These are phyloP conservation scores for Brachionus paranguensis DNA, from an alignment of 1,140 invertebrate species.

Conservation along the genomic window DNA sequence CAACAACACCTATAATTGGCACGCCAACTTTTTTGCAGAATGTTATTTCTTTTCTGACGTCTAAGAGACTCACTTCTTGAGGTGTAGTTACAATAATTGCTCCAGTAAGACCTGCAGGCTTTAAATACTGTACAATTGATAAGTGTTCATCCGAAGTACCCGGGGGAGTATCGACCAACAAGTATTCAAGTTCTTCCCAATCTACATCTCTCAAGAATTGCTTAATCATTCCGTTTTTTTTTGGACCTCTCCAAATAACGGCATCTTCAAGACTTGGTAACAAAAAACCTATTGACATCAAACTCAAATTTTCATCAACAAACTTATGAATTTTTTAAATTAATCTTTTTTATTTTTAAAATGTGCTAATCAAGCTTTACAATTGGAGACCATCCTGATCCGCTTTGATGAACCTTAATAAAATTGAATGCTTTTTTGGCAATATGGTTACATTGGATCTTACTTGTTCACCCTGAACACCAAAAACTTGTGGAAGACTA, in stretches of 20 bases:
- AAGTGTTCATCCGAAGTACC: conserved; percentile 96
- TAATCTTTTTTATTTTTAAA: conserved; percentile 32
- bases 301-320: conserved; percentile 63
- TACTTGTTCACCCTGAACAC: conserved; percentile 63
- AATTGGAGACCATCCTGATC: conserved; percentile 91
- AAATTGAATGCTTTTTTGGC: neutral
- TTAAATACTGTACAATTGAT: conserved; percentile 79
- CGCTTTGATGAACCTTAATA: conserved; percentile 78
- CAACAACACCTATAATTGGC: conserved; percentile 80
- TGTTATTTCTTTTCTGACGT: conserved; percentile 89
- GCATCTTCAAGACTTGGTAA: conserved; percentile 65
- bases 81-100: conserved; percentile 82
- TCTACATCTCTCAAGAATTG: conserved; percentile 89
- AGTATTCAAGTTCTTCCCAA: conserved; percentile 71
- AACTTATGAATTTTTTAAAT: conserved; percentile 3
- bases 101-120: conserved; percentile 70
- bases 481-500: conserved; percentile 76
- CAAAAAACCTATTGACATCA: conserved; percentile 40
- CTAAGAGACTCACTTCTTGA: conserved; percentile 62
- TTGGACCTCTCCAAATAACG: conserved; percentile 89
- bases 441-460: neutral
- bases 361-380: conserved; percentile 58
- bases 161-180: conserved; percentile 91
- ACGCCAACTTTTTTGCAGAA: conserved; percentile 87
- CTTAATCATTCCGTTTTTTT: conserved; percentile 68